A percentile compares a stretch with the other conserved stretches of the same genome.
Conservation (phyloP, 2,113 vertebrate genomes). For the Micromys minutus region DNA sequence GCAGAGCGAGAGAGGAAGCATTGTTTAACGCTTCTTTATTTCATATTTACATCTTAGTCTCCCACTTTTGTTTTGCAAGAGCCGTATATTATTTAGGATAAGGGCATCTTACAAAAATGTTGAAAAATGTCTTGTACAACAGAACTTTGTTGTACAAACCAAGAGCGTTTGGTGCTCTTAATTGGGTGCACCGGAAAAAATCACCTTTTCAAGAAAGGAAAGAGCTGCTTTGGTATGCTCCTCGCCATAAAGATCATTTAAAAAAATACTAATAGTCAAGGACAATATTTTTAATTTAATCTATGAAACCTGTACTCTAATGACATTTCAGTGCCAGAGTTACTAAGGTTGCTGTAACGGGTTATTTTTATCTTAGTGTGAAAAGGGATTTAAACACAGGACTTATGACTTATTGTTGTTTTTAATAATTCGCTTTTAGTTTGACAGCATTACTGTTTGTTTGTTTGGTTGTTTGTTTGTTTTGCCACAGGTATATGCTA, state of each 20-base stretch:
- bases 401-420: background rate
- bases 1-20: background rate
- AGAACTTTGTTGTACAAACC: conserved; percentile 46
- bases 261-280: background rate
- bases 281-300: background rate
- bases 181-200: conserved; percentile 4
- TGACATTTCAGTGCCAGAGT: conserved; percentile 9
- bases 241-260: conserved; percentile 17
- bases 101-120: conserved; percentile 21
- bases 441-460: background rate
- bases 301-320: conserved; percentile 25
- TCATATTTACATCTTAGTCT: background rate
- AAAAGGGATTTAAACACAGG: background rate
- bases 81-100: background rate
- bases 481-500: background rate
- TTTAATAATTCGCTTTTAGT: background rate
- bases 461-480: too few species aligned
- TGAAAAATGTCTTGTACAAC: conserved; percentile 55
- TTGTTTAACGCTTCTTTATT: background rate
- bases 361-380: conserved; percentile 26
- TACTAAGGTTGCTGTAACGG: background rate
- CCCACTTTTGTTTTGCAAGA: background rate
- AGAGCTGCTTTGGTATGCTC: background rate
- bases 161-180: conserved; percentile 28
- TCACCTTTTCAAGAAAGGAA: conserved; percentile 6